phyloP scores from a whole-genome alignment of 2,797 vertebrate genomes.

The Brotula barbata region DNA sequence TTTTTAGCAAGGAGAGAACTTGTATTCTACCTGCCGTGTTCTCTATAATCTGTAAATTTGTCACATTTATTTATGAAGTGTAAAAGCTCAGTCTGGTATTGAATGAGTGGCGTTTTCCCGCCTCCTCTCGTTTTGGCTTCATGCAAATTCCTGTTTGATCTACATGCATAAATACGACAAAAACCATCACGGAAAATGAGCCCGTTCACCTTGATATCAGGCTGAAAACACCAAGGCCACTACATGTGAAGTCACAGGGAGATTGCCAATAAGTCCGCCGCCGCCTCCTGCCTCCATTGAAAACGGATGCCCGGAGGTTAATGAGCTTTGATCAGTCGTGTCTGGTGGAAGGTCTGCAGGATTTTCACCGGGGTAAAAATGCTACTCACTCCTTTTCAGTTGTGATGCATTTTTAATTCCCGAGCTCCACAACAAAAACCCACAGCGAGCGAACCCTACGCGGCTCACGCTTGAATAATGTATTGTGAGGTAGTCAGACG shows the following conservation, averaged over 20 bases:
- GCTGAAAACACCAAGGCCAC: not conserved
- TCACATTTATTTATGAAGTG: not conserved
- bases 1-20: too few species aligned
- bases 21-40: too few species aligned
- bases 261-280: not conserved
- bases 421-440: slow-evolving; percentile 24
- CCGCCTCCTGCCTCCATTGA: not conserved
- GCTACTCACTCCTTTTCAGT: slow-evolving; percentile 22
- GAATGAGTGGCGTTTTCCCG: too few species aligned
- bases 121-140: not conserved
- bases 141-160: slow-evolving; percentile 9
- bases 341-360: slow-evolving; percentile 5
- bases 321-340: slow-evolving; percentile 20
- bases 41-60: too few species aligned
- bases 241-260: not conserved
- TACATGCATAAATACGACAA: not conserved
- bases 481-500: slow-evolving; percentile 21
- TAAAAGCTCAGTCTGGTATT: not conserved
- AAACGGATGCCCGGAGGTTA: not conserved
- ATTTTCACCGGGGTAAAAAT: slow-evolving; percentile 32
- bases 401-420: slow-evolving; percentile 52
- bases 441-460: slow-evolving; percentile 34
- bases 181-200: slow-evolving; percentile 4
- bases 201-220: not conserved
- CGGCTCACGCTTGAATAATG: slow-evolving; percentile 49